These are phyloP conservation scores for Catocala nupta DNA, from an alignment of 2,888 invertebrate genomes.

Conservation along the genomic window DNA sequence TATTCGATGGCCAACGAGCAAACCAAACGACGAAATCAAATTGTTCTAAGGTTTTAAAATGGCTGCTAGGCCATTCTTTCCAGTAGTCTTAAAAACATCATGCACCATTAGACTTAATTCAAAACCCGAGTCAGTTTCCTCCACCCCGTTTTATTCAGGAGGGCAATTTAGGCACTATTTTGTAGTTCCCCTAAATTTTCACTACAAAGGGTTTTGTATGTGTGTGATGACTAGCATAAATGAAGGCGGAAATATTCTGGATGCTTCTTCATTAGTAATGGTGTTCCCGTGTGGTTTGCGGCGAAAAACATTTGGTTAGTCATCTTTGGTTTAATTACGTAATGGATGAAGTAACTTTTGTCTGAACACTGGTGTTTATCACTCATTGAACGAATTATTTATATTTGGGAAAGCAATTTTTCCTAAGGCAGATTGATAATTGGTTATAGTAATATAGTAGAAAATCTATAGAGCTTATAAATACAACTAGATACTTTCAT, in stretches of 20 bases:
- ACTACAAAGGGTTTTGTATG: slow-evolving; percentile 36
- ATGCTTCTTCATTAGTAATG: slow-evolving; percentile 11
- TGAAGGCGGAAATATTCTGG: slow-evolving; percentile 10
- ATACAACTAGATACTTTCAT: no score
- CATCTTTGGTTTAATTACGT: neutral
- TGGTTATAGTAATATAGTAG: no score
- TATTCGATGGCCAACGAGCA: neutral
- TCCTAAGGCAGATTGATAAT: no score
- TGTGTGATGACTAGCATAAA: slow-evolving; percentile 23
- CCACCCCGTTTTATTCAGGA: slow-evolving; percentile 23
- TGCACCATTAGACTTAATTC: slow-evolving; percentile 46
- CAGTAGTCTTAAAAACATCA: slow-evolving; percentile 36
- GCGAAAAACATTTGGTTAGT: neutral
- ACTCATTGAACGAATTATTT: no score
- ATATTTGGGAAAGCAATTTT: no score
- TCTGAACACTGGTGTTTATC: neutral
- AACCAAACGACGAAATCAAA: slow-evolving; percentile 11
- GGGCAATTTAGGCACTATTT: slow-evolving; percentile 49
- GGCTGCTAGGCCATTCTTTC: slow-evolving; percentile 23
- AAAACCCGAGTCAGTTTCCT: slow-evolving; percentile 27
- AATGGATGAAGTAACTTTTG: neutral
- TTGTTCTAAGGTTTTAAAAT: slow-evolving; percentile 7
- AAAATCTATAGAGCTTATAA: no score
- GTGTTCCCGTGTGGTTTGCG: neutral
- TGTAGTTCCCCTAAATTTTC: slow-evolving; percentile 48